Conservation (phyloP, 2,888 invertebrate genomes). For the Erebia palarica region DNA sequence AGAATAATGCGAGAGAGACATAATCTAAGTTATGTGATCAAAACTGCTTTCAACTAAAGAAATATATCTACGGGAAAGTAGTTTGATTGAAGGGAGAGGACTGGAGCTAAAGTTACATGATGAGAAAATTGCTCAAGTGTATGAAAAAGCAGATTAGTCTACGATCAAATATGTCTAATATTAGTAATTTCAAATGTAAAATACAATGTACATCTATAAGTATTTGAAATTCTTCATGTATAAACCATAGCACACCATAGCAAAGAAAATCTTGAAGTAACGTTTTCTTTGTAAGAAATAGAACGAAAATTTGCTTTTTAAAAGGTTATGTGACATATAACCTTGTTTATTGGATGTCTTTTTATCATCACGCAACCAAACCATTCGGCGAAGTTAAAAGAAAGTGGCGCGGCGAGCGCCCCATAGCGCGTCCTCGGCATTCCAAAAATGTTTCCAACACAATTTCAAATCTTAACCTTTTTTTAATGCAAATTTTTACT, state of each 20-base stretch:
- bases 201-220: too few relatives aligned
- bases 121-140: too few relatives aligned
- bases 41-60: too few relatives aligned
- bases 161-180: too few relatives aligned
- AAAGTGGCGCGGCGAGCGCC: slow-evolving; percentile 65
- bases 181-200: too few relatives aligned
- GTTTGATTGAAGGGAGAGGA: too few relatives aligned
- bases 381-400: slow-evolving; percentile 70
- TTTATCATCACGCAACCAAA: slow-evolving; percentile 45
- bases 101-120: too few relatives aligned
- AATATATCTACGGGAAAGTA: too few relatives aligned
- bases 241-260: not conserved
- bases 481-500: slow-evolving; percentile 39
- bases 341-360: slow-evolving; percentile 45
- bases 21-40: too few relatives aligned
- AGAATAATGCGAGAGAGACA: too few relatives aligned
- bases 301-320: not conserved
- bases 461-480: slow-evolving; percentile 42
- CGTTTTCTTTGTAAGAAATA: not conserved
- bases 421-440: slow-evolving; percentile 64
- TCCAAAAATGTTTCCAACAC: slow-evolving; percentile 52
- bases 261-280: not conserved
- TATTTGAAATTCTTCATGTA: too few relatives aligned
- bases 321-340: slow-evolving; percentile 50
- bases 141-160: too few relatives aligned